A percentile compares a stretch with the other conserved stretches of the same genome.
These are phyloP conservation scores for Heliconius ethilla DNA, from an alignment of 2,888 invertebrate species.

Conservation along the genomic window DNA sequence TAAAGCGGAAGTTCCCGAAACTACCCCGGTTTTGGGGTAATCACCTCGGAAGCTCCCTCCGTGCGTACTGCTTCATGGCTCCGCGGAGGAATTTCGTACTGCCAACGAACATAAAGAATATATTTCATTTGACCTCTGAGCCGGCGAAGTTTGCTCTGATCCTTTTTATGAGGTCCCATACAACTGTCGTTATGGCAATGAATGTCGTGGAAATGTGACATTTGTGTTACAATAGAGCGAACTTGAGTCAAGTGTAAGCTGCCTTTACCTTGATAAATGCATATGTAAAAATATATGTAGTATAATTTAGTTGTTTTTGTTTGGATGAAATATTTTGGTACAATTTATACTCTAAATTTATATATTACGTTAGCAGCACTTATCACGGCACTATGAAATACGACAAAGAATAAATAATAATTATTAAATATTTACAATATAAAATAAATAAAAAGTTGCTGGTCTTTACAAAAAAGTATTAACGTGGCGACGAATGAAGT, in stretches of 20 bases:
- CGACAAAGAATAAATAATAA: too few species aligned
- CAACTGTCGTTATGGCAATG: conserved; percentile 62
- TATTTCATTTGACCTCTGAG: conserved; percentile 69
- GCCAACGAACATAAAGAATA: conserved; percentile 61
- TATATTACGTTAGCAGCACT: too few species aligned
- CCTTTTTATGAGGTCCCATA: conserved; percentile 68
- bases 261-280: background rate
- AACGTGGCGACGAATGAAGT: too few species aligned
- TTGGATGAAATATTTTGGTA: too few species aligned
- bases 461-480: background rate
- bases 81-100: conserved; percentile 55
- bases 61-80: conserved; percentile 60
- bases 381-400: too few species aligned
- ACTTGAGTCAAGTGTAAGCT: background rate
- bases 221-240: conserved; percentile 51
- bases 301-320: background rate
- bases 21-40: conserved; percentile 49
- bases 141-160: conserved; percentile 65
- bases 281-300: background rate
- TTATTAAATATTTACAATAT: background rate
- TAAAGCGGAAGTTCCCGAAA: conserved; percentile 51
- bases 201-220: conserved; percentile 57
- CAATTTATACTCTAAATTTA: too few species aligned
- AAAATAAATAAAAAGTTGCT: background rate
- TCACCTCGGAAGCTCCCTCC: conserved; percentile 56